These are phyloP conservation scores for Scartelaos histophorus DNA, from an alignment of 2,113 vertebrate genomes.

Conservation along the genomic window DNA sequence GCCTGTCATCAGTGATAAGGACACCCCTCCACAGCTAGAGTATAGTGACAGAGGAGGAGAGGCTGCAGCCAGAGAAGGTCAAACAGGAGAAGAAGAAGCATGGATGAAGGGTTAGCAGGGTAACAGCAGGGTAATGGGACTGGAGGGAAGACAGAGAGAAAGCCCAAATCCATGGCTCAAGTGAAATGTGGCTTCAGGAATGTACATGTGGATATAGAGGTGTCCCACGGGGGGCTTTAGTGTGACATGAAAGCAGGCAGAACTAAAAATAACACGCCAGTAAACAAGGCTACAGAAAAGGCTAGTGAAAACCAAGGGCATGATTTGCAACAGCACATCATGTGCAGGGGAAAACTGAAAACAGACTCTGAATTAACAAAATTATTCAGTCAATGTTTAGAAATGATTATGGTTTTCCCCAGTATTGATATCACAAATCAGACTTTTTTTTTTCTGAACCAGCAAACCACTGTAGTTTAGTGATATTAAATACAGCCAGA, in stretches of 20 bases:
- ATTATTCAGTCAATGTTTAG: background rate
- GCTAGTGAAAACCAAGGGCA: conserved; percentile 20
- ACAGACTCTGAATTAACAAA: background rate
- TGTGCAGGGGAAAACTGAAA: background rate
- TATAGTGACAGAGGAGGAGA: conserved; percentile 38
- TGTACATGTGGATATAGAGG: conserved; percentile 16
- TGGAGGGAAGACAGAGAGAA: conserved; percentile 13
- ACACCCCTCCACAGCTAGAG: conserved; percentile 41
- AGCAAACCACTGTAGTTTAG: too few species aligned
- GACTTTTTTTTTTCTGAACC: too few species aligned
- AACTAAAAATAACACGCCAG: conserved; percentile 54
- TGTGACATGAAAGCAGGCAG: conserved; percentile 43
- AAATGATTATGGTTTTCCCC: too few species aligned
- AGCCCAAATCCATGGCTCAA: conserved; percentile 11
- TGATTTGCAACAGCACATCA: background rate
- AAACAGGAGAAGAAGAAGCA: conserved; percentile 36
- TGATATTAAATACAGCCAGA: too few species aligned
- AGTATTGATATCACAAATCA: too few species aligned
- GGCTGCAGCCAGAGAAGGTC: conserved; percentile 52
- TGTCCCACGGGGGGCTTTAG: conserved; percentile 27
- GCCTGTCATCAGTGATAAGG: conserved; percentile 64
- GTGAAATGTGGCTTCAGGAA: conserved; percentile 20
- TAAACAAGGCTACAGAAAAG: conserved; percentile 18
- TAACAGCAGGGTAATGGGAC: conserved; percentile 30
- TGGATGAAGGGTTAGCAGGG: conserved; percentile 29